A percentile compares a stretch with the other conserved stretches of the same genome.
phyloP scores from a whole-genome alignment of 2,888 invertebrate genomes.

The Rosalia funebris region DNA sequence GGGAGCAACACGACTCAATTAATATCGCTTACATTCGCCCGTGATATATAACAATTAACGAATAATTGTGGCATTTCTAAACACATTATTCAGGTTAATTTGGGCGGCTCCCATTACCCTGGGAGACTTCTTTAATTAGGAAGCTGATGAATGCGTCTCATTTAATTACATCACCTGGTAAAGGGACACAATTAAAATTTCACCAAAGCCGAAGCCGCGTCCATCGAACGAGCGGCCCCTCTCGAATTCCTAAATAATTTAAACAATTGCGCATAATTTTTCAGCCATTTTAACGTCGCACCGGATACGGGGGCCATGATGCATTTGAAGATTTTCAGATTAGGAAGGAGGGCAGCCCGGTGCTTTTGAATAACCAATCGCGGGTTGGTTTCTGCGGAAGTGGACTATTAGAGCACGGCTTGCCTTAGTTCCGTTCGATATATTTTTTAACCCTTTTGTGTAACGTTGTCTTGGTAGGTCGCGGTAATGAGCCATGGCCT shows the following conservation, averaged over 20 bases:
- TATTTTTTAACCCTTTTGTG: constrained; percentile 43
- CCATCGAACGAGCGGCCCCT: background rate
- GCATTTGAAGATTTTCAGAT: constrained; percentile 52
- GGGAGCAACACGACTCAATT: constrained; percentile 16
- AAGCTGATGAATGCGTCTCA: constrained; percentile 35
- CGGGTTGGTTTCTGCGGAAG: constrained; percentile 46
- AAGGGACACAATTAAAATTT: constrained; percentile 27
- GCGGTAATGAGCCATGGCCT: constrained; percentile 36
- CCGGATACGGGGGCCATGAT: constrained; percentile 54
- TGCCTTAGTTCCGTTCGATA: constrained; percentile 46
- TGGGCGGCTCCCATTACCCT: constrained; percentile 15
- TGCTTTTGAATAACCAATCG: constrained; percentile 49
- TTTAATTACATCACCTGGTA: constrained; percentile 29
- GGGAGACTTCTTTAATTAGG: constrained; percentile 40
- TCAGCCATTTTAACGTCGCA: constrained; percentile 50
- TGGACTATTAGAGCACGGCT: constrained; percentile 46
- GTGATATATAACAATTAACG: constrained; percentile 35
- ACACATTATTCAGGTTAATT: constrained; percentile 31
- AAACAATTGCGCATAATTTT: constrained; percentile 31
- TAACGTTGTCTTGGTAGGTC: constrained; percentile 40
- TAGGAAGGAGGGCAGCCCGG: constrained; percentile 44
- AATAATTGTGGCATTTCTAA: constrained; percentile 31
- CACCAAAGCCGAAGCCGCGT: background rate
- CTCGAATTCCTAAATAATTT: constrained; percentile 32
- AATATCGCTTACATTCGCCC: constrained; percentile 24